Evolutionary conservation across 2,888 invertebrate species (phyloP).

Genomic region (Buathra laborator): DNA sequence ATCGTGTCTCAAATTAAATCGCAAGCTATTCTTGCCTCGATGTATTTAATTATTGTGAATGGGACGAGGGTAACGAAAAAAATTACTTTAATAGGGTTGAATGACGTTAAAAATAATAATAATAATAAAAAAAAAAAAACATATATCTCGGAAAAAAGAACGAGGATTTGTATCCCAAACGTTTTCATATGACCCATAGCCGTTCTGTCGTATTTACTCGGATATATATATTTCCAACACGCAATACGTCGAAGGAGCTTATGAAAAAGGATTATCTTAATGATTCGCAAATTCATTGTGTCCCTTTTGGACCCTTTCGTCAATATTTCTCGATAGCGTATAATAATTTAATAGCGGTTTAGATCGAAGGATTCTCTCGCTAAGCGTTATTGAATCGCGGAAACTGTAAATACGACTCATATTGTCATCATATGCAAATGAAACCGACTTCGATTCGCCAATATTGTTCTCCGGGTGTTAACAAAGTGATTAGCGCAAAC

Average conservation of each 20-base stretch:
- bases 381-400: neutral
- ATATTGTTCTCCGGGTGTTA: constrained; percentile 38
- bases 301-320: constrained; percentile 31
- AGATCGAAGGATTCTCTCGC: neutral
- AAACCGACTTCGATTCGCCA: constrained; percentile 29
- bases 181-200: constrained; percentile 48
- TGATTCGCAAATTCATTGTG: constrained; percentile 75
- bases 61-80: constrained; percentile 62
- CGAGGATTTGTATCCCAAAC: constrained; percentile 27
- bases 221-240: constrained; percentile 58
- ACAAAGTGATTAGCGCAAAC: constrained; percentile 30
- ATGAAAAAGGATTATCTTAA: constrained; percentile 72
- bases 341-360: neutral
- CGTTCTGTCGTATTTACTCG: constrained; percentile 48
- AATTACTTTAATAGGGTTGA: constrained; percentile 52
- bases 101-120: constrained; percentile 55
- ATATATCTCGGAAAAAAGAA: constrained; percentile 18
- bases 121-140: constrained; percentile 37
- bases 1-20: constrained; percentile 71
- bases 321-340: constrained; percentile 1
- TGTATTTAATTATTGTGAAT: constrained; percentile 69
- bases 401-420: neutral
- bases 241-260: constrained; percentile 67
- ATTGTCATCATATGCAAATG: constrained; percentile 36
- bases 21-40: constrained; percentile 74